Conservation (phyloP, 2,888 invertebrate genomes). For the Ceraclea dissimilis region DNA sequence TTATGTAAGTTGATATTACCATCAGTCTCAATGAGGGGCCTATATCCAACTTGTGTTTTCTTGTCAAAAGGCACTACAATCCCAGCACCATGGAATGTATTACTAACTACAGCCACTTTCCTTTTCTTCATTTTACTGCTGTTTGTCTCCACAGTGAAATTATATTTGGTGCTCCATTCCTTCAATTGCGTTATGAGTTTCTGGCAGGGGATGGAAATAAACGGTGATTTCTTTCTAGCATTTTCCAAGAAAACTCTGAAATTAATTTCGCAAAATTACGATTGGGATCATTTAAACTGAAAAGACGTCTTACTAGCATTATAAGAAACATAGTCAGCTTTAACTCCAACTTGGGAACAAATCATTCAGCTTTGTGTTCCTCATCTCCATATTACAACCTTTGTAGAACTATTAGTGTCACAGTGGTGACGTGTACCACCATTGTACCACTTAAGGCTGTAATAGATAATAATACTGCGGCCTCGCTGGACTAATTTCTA, state of each 20-base stretch:
- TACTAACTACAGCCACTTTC: conserved; percentile 55
- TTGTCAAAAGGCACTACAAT: conserved; percentile 79
- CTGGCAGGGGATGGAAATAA: conserved; percentile 52
- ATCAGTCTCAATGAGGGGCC: conserved; percentile 62
- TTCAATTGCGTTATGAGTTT: conserved; percentile 56
- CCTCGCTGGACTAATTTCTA: too few species aligned
- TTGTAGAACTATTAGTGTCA: too few species aligned
- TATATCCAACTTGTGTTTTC: conserved; percentile 78
- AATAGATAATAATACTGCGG: too few species aligned
- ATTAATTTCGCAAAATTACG: too few species aligned
- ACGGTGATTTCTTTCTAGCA: conserved; percentile 52
- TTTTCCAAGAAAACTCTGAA: conserved; percentile 41
- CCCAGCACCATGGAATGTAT: conserved; percentile 74
- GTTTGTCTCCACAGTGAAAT: conserved; percentile 50
- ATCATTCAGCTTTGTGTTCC: too few species aligned
- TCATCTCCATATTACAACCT: too few species aligned
- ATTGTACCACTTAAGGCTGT: too few species aligned
- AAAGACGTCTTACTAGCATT: not conserved
- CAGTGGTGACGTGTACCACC: too few species aligned
- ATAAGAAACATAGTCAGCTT: too few species aligned
- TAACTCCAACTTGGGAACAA: too few species aligned
- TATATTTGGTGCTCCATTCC: conserved; percentile 53
- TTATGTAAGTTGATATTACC: conserved; percentile 33
- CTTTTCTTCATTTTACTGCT: conserved; percentile 53
- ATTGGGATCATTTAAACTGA: not conserved